These are phyloP conservation scores for Rhinella marina DNA, from an alignment of 2,797 vertebrate species.

Conservation along the genomic window DNA sequence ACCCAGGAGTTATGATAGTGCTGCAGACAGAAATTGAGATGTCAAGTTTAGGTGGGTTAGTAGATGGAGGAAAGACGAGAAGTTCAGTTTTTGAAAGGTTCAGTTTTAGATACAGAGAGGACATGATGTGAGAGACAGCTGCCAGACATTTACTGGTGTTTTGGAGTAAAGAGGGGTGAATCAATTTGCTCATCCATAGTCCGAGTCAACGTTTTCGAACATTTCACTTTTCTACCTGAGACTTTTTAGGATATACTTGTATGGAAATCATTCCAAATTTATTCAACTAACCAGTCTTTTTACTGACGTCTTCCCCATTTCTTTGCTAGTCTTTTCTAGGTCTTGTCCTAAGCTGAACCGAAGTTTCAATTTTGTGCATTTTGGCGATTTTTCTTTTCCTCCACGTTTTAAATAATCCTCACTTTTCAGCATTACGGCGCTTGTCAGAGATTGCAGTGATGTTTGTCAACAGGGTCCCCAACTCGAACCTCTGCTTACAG, in stretches of 20 bases:
- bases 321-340: not conserved
- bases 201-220: no score
- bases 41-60: no score
- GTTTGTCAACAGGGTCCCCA: slow-evolving; percentile 67
- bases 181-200: no score
- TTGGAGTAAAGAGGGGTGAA: no score
- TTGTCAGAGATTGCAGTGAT: slow-evolving; percentile 24
- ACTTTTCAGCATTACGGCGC: slow-evolving; percentile 7
- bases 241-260: not conserved
- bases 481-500: slow-evolving; percentile 67
- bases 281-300: not conserved
- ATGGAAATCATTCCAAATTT: not conserved
- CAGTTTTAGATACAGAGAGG: no score
- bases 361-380: not conserved
- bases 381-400: not conserved
- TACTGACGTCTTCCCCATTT: not conserved
- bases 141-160: no score
- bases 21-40: no score
- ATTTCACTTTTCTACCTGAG: no score
- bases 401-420: not conserved
- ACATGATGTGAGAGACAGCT: no score
- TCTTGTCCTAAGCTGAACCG: slow-evolving; percentile 14
- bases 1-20: no score
- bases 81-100: no score
- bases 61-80: no score